Evolutionary conservation across 2,797 vertebrate species (phyloP).

Genomic region (Darevskia nairensis): DNA sequence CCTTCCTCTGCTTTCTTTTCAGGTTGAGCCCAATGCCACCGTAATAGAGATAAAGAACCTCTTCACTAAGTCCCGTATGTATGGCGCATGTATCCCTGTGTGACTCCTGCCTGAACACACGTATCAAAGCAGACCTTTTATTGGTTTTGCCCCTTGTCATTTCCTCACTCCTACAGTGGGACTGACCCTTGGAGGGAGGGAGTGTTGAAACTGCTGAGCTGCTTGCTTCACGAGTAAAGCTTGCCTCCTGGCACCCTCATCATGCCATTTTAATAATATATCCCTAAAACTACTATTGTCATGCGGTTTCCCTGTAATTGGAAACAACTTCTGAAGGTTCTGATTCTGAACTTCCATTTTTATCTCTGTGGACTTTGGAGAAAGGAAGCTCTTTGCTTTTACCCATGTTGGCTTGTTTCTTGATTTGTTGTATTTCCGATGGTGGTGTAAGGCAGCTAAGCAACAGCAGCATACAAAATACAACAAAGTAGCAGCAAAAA

Average conservation of each 20-base stretch:
- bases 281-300: not conserved
- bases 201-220: not conserved
- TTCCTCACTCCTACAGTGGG: not conserved
- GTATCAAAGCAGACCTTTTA: not conserved
- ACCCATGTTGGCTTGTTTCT: not conserved
- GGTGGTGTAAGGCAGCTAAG: not conserved
- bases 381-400: not conserved
- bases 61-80: conserved; percentile 94
- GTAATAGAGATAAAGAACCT: conserved; percentile 94
- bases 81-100: not conserved
- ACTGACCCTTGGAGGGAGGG: not conserved
- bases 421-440: not conserved
- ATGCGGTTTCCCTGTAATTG: not conserved
- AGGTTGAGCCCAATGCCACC: conserved; percentile 96
- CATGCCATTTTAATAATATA: not conserved
- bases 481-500: not conserved
- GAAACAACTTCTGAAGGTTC: not conserved
- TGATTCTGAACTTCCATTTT: not conserved
- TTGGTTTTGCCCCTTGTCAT: not conserved
- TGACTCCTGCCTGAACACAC: not conserved
- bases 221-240: not conserved
- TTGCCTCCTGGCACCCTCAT: not conserved
- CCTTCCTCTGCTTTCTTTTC: conserved; percentile 41
- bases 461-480: not conserved
- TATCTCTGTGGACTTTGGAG: not conserved